Evolutionary conservation across 2,797 vertebrate genomes (phyloP).

Genomic region (Sebastes trivittatus): DNA sequence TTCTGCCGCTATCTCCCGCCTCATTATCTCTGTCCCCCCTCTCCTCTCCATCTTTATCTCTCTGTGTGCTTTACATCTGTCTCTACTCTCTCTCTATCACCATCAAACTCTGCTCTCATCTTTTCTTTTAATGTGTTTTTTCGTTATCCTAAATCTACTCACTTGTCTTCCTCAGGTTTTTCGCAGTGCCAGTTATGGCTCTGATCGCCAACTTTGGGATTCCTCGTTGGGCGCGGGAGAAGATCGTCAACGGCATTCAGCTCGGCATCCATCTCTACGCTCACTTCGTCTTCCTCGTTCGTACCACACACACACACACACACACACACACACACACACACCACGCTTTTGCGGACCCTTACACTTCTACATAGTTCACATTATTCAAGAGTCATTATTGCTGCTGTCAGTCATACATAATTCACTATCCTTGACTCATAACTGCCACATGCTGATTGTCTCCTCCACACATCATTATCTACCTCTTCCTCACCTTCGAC

Average conservation of each 20-base stretch:
- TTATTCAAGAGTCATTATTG: slow-evolving; percentile 54
- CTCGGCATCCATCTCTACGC: slow-evolving; percentile 93
- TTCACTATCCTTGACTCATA: slow-evolving; percentile 58
- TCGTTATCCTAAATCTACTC: slow-evolving; percentile 31
- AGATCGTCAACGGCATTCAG: slow-evolving; percentile 95
- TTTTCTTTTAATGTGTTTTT: slow-evolving; percentile 20
- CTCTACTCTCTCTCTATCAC: slow-evolving; percentile 21
- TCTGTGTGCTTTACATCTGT: slow-evolving; percentile 36
- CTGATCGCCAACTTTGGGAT: slow-evolving; percentile 94
- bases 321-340: neutral
- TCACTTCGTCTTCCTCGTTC: slow-evolving; percentile 90
- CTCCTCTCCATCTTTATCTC: slow-evolving; percentile 36
- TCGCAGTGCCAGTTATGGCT: slow-evolving; percentile 92
- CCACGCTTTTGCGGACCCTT: slow-evolving; percentile 8
- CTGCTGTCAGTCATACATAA: slow-evolving; percentile 62
- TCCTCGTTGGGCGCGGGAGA: slow-evolving; percentile 94
- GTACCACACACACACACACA: slow-evolving; percentile 39
- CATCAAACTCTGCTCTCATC: slow-evolving; percentile 28
- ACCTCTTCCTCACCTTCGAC: slow-evolving; percentile 51
- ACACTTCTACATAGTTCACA: slow-evolving; percentile 22
- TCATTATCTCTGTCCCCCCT: slow-evolving; percentile 59
- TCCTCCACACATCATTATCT: slow-evolving; percentile 68
- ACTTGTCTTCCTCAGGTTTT: slow-evolving; percentile 84
- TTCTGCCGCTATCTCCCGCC: slow-evolving; percentile 44
- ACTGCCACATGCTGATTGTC: slow-evolving; percentile 56